phyloP scores from a whole-genome alignment of 2,888 invertebrate species.

The Perizoma flavofasciatum region DNA sequence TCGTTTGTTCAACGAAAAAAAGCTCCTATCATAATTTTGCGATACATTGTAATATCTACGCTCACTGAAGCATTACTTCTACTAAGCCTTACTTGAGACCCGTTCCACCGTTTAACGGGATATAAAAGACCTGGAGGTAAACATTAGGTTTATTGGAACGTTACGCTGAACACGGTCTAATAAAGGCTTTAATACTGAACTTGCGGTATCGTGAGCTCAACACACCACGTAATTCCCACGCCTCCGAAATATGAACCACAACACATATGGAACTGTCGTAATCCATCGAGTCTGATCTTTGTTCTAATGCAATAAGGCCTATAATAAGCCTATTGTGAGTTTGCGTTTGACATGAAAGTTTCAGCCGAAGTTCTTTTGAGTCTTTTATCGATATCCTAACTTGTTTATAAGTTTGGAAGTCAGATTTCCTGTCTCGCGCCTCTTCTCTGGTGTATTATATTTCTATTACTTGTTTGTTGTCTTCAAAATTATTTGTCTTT shows the following conservation, averaged over 20 bases:
- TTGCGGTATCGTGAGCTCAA: constrained; percentile 35
- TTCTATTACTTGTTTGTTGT: constrained; percentile 16
- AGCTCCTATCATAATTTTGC: not conserved
- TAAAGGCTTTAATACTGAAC: constrained; percentile 39
- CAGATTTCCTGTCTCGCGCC: constrained; percentile 11
- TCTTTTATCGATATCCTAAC: constrained; percentile 27
- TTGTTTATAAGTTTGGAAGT: constrained; percentile 22
- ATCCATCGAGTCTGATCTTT: constrained; percentile 26
- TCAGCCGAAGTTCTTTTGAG: constrained; percentile 22
- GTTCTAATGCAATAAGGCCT: constrained; percentile 16
- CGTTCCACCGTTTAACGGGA: constrained; percentile 28
- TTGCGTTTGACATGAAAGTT: constrained; percentile 17
- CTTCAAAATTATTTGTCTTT: constrained; percentile 7
- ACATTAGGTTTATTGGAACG: constrained; percentile 37
- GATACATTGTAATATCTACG: not conserved
- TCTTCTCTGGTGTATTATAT: constrained; percentile 12
- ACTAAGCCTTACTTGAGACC: constrained; percentile 24
- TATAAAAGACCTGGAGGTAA: constrained; percentile 29
- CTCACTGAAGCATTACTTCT: constrained; percentile 7
- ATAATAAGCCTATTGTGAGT: constrained; percentile 4
- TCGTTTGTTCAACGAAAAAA: too few species aligned
- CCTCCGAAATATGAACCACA: constrained; percentile 30
- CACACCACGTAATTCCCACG: constrained; percentile 41
- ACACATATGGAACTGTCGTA: constrained; percentile 23
- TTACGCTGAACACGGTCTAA: constrained; percentile 37